Evolutionary conservation across 2,888 invertebrate genomes (phyloP).

Genomic region (Digitonthophagus gazella): DNA sequence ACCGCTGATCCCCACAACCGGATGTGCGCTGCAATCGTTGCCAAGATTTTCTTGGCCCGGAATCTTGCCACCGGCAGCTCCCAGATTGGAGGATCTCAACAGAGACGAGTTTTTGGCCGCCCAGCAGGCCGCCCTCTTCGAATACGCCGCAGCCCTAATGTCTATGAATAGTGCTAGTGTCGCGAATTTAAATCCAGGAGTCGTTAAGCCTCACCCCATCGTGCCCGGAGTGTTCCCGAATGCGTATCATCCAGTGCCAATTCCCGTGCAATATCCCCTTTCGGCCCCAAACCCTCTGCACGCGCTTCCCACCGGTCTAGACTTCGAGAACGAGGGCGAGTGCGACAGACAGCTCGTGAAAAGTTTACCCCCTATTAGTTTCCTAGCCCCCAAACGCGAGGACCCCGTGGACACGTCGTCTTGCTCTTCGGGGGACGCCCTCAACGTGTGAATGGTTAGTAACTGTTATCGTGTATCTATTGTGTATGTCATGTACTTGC

Average conservation of each 20-base stretch:
- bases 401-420: conserved; percentile 33
- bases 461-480: conserved; percentile 29
- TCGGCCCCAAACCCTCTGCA: conserved; percentile 34
- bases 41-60: conserved; percentile 34
- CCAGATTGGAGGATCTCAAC: conserved; percentile 34
- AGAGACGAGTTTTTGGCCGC: conserved; percentile 38
- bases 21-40: conserved; percentile 30
- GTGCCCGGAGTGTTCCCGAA: conserved; percentile 38
- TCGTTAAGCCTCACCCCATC: conserved; percentile 39
- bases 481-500: conserved; percentile 27
- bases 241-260: conserved; percentile 39
- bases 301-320: conserved; percentile 27
- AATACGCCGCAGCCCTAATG: conserved; percentile 39
- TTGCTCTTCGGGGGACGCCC: conserved; percentile 33
- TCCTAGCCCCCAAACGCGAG: conserved; percentile 34
- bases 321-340: conserved; percentile 37
- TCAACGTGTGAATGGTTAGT: conserved; percentile 35
- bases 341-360: conserved; percentile 35
- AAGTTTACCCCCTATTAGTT: conserved; percentile 36
- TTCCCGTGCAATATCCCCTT: conserved; percentile 39
- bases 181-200: conserved; percentile 31
- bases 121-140: conserved; percentile 40
- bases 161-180: conserved; percentile 37
- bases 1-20: conserved; percentile 26
- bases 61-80: conserved; percentile 30